A percentile compares a stretch with the other conserved stretches of the same genome.
These are phyloP conservation scores for Stratiomys singularior DNA, from an alignment of 2,888 invertebrate genomes.

Conservation along the genomic window DNA sequence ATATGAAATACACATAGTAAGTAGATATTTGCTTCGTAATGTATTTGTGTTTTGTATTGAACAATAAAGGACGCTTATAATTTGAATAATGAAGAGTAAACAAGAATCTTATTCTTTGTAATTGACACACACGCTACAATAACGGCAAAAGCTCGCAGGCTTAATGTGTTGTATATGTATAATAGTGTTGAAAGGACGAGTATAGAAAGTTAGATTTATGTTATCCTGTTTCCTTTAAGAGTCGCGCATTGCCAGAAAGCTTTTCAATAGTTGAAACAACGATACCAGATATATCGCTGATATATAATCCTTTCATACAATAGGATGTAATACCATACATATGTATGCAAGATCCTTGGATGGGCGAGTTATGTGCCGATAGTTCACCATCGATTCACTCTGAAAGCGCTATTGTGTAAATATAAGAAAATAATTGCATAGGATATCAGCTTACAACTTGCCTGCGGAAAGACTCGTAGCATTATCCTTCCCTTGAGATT, in stretches of 20 bases:
- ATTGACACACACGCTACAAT: slow-evolving; percentile 2
- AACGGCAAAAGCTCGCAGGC: not conserved
- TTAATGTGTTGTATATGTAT: too few relatives aligned
- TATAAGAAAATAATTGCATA: slow-evolving; percentile 24
- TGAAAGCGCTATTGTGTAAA: slow-evolving; percentile 12
- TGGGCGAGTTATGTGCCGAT: not conserved
- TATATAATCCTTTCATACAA: too few relatives aligned
- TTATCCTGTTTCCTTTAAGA: too few relatives aligned
- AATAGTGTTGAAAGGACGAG: too few relatives aligned
- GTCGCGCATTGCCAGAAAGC: too few relatives aligned
- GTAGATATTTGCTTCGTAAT: not conserved
- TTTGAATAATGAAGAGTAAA: slow-evolving; percentile 39
- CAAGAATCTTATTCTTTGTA: slow-evolving; percentile 33
- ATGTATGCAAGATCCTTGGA: too few relatives aligned
- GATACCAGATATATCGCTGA: too few relatives aligned
- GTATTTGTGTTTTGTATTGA: slow-evolving; percentile 17
- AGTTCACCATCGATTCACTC: slow-evolving; percentile 27
- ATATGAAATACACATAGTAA: not conserved
- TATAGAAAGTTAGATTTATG: too few relatives aligned
- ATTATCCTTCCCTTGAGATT: not conserved
- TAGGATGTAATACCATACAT: too few relatives aligned
- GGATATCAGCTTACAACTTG: not conserved
- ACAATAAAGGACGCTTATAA: slow-evolving; percentile 3
- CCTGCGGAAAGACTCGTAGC: not conserved
- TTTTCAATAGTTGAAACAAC: too few relatives aligned